A percentile compares a stretch with the other conserved stretches of the same genome.
These are phyloP conservation scores for Oceanites oceanicus DNA, from an alignment of 2,113 vertebrate species.

Conservation along the genomic window DNA sequence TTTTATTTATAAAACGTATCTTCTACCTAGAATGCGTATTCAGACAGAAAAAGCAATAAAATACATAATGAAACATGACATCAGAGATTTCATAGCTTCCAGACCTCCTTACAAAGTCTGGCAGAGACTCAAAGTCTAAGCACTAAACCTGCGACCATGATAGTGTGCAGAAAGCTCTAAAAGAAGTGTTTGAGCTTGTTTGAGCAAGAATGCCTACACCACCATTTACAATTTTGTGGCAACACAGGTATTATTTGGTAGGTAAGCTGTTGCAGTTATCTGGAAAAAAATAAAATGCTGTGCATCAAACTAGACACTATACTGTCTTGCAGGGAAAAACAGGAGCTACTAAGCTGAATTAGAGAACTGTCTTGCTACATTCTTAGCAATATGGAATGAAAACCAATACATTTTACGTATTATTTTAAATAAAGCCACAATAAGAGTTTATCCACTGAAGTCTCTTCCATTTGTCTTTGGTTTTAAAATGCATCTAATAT, in stretches of 20 bases:
- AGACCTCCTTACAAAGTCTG: not conserved
- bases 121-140: not conserved
- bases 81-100: not conserved
- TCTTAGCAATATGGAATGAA: not conserved
- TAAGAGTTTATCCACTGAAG: not conserved
- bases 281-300: not conserved
- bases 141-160: not conserved
- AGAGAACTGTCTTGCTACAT: not conserved
- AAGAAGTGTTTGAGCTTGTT: not conserved
- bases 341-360: not conserved
- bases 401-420: not conserved
- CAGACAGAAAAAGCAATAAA: not conserved
- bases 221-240: not conserved
- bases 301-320: not conserved
- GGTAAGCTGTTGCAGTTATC: not conserved
- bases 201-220: not conserved
- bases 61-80: not conserved
- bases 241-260: not conserved
- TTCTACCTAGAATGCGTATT: not conserved
- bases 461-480: not conserved
- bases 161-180: not conserved
- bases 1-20: not conserved
- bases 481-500: not conserved
- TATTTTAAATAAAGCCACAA: not conserved
- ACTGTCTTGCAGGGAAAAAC: not conserved